Evolutionary conservation across 2,888 invertebrate genomes (phyloP), one percentile per base, ranked within the genome.

Genomic region (Kryphioiulus occultus): DNA sequence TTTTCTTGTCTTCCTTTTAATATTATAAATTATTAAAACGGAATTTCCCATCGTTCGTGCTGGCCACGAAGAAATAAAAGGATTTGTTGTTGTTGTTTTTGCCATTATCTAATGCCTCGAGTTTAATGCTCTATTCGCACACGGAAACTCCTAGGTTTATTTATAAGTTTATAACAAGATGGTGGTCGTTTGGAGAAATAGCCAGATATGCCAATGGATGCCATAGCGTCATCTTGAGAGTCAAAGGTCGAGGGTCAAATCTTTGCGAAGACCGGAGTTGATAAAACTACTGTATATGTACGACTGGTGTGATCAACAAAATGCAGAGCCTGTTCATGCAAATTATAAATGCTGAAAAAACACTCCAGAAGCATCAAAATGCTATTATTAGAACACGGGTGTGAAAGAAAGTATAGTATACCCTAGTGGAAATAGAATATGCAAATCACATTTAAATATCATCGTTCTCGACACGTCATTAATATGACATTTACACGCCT

Each of bases 41-140:
- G 53, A 53, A 53, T 53, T 53, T 53, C 53, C 53, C 53, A 53
- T 53, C 53, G 53, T 15, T 53, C 47, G 2, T 10, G 4, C 53
- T n/a, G 53, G 5, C 53, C 1, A 53, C 7, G n/a, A 15, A 53
- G n/a, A n/a, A 53, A n/a, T 53, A 53, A 53, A 53, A n/a, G n/a
- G 53, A 53, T 53, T 53, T 53, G 53, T 53, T 53, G 53, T n/a
- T 53, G 53, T 53, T 53, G 53, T 53, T 53, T 53, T 53, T 53
- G 12, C 10, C 53, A 53, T 53, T 53, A 53, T 53, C 53, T 53
- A 53, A 53, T 12, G 4, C n/a, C 53, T n/a, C 53, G 53, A n/a
- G 53, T 53, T 53, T 53, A 53, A 53, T n/a, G 53, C 53, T 53
- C 53, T 53, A n/a, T 53, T 53, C 53, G 53, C n/a, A n/a, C 19